phyloP scores from a whole-genome alignment of 2,113 vertebrate genomes.

The Oryctolagus cuniculus region DNA sequence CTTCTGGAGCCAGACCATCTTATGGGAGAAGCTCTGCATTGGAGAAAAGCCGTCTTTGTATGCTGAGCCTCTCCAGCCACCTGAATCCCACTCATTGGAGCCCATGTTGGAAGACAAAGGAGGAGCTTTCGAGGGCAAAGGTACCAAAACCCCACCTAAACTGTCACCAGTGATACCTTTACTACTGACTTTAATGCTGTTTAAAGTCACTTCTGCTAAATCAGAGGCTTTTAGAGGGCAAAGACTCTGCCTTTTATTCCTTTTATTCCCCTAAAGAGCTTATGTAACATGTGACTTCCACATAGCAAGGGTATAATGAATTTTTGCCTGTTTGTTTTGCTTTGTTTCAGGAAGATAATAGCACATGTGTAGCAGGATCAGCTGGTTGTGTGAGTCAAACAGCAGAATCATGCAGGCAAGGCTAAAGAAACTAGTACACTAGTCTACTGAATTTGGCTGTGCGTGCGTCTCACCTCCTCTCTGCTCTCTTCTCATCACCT shows the following conservation, averaged over 20 bases:
- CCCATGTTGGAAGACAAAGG: not conserved
- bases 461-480: not conserved
- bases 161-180: not conserved
- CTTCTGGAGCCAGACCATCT: not conserved
- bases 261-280: not conserved
- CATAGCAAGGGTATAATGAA: not conserved
- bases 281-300: not conserved
- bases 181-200: not conserved
- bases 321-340: not conserved
- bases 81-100: not conserved
- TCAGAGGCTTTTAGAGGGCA: not conserved
- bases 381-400: not conserved
- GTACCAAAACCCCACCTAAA: not conserved
- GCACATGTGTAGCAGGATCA: not conserved
- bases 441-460: not conserved
- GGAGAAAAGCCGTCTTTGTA: not conserved
- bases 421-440: not conserved
- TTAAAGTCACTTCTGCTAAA: not conserved
- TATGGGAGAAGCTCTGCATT: not conserved
- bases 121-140: not conserved
- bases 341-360: constrained; percentile 23
- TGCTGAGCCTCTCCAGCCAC: not conserved
- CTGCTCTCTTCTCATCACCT: not conserved
- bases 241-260: not conserved
- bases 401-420: not conserved